Percentiles rank a stretch among this genome's conserved stretches.
These are phyloP conservation scores for Lepidochrysops patricia DNA, from an alignment of 2,888 invertebrate genomes.

Conservation along the genomic window DNA sequence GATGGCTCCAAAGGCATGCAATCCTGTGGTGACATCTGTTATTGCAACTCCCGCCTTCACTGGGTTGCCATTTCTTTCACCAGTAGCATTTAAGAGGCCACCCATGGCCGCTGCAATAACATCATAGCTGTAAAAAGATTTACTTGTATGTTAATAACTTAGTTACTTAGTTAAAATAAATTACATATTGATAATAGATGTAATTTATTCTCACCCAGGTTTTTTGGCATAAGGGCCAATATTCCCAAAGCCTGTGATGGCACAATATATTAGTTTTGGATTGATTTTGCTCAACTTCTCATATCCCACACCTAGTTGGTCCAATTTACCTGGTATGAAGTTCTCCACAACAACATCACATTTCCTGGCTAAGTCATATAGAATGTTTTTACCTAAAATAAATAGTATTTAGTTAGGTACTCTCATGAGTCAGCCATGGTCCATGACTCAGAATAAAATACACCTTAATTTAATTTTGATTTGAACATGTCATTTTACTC, in stretches of 20 bases:
- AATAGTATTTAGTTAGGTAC: not conserved
- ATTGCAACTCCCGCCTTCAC: constrained; percentile 94
- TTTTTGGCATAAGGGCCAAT: constrained; percentile 88
- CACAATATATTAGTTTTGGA: constrained; percentile 92
- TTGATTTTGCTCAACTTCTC: constrained; percentile 79
- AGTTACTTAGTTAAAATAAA: not conserved
- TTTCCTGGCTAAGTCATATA: constrained; percentile 81
- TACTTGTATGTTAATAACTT: not conserved
- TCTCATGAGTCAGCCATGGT: too few relatives aligned
- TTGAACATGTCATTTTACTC: constrained; percentile 28
- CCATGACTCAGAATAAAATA: not conserved
- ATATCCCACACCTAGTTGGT: constrained; percentile 86
- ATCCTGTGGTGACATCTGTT: constrained; percentile 93
- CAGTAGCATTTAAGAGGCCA: constrained; percentile 92
- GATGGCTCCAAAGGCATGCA: constrained; percentile 96
- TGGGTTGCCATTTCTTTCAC: constrained; percentile 86
- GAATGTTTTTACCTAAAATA: constrained; percentile 65
- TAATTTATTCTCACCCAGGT: constrained; percentile 77
- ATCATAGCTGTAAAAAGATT: constrained; percentile 79
- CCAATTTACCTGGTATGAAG: constrained; percentile 92
- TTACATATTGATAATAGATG: not conserved
- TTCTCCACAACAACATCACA: constrained; percentile 95
- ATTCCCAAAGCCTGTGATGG: constrained; percentile 93
- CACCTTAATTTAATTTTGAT: too few relatives aligned
- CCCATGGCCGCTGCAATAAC: constrained; percentile 95